Evolutionary conservation across 2,113 vertebrate species (phyloP).

Genomic region (Phainopepla nitens): DNA sequence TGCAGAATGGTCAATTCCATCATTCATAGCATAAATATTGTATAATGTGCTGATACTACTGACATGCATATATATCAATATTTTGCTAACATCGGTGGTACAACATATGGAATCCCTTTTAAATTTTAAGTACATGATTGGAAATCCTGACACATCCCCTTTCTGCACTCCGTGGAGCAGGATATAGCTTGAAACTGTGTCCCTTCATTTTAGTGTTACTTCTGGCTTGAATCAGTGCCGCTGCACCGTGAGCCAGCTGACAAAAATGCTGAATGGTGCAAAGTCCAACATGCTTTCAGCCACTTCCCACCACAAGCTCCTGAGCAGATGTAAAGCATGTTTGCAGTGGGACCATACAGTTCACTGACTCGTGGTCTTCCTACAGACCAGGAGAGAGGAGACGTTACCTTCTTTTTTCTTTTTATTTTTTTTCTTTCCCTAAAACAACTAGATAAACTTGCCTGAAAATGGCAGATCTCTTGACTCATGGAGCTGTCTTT

Average conservation of each 20-base stretch:
- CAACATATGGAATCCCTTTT: conserved; percentile 16
- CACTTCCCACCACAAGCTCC: background rate
- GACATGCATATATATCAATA: background rate
- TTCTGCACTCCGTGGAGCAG: conserved; percentile 14
- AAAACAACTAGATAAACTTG: background rate
- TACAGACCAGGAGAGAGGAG: background rate
- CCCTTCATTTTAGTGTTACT: conserved; percentile 31
- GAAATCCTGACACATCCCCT: conserved; percentile 39
- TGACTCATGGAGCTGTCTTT: background rate
- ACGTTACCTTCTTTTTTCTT: fast-evolving
- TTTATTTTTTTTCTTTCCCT: fast-evolving
- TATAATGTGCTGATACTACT: background rate
- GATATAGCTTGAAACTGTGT: conserved; percentile 19
- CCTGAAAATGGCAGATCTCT: conserved; percentile 16
- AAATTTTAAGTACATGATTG: conserved; percentile 28
- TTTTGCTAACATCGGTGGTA: background rate
- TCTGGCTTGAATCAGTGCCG: conserved; percentile 42
- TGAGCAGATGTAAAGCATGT: background rate
- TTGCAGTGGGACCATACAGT: background rate
- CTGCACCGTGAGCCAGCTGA: background rate
- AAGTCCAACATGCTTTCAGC: background rate
- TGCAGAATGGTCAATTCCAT: background rate
- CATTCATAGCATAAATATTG: background rate
- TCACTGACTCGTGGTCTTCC: background rate
- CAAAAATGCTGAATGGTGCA: conserved; percentile 43